Base-by-base conservation (phyloP, 2,797 vertebrate genomes). In the Tangara arthus region DNA sequence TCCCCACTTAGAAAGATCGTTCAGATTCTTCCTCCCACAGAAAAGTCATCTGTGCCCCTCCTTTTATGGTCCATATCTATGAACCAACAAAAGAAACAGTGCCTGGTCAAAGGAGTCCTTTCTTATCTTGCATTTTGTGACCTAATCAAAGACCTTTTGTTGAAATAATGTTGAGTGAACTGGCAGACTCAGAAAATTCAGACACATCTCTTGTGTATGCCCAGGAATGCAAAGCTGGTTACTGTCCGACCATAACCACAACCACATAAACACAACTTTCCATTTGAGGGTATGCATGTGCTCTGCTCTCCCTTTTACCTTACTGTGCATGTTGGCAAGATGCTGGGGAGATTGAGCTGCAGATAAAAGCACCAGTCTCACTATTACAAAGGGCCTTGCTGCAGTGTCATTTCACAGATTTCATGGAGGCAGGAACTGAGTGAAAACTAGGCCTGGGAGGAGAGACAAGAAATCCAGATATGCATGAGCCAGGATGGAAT, bases 221-320 rank as follows among this genome's bases (percentile, higher is more conserved):
- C 82, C 88, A 95, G 90, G 90, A 97, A 95, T 91, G 91, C 66
- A 75, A 44, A 81, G 93, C 76, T 97, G 95, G 94, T 90, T 93
- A 90, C 79, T 89, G 72, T 73, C 83, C 1, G 42, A 97, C 96
- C 96, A 95, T 85, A 92, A 97, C 95, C 96, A 96, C 94, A 97
- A 96, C 91, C 96, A 96, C 87, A 94, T 80, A 95, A 96, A 95
- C 93, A 95, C 80, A 96, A 76, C 87, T 97, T 97, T 93, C 93
- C 92, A 94, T 97, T 91, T 93, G 93, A 95, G 96, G 65, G 68
- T 75, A 60, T 60, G 69, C 75, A 81, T 75, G 91, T 85, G 80
- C 83, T 95, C 70, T 13, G 59, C 82, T 78, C n/a, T 83, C 83
- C 65, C 80, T 85, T 86, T 79, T 59, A 69, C 86, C 69, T 93